These are phyloP conservation scores for Noctua fimbriata DNA, from an alignment of 2,888 invertebrate species.

Conservation along the genomic window DNA sequence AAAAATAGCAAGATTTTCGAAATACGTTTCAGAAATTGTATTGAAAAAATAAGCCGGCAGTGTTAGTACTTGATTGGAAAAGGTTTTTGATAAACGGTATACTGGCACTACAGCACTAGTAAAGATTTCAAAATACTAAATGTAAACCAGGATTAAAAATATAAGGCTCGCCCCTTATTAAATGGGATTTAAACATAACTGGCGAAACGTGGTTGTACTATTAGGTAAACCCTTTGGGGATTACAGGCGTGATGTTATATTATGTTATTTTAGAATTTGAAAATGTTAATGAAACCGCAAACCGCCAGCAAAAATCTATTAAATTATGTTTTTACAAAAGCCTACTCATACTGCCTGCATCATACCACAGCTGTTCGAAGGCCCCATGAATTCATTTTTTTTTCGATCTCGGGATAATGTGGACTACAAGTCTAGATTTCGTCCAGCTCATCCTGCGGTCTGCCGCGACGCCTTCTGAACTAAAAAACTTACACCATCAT, in stretches of 20 bases:
- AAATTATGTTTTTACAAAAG: background rate
- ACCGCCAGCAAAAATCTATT: conserved; percentile 8
- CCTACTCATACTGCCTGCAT: background rate
- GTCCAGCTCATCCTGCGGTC: background rate
- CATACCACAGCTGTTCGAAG: background rate
- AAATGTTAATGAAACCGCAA: background rate
- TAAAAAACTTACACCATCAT: conserved; percentile 42
- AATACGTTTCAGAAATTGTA: background rate
- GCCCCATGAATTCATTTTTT: background rate
- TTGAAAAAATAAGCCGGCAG: too few species aligned
- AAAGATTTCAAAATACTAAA: background rate
- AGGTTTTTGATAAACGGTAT: too few species aligned
- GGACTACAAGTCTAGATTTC: background rate
- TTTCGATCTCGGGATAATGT: background rate
- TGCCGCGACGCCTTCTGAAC: background rate
- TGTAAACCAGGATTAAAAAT: background rate
- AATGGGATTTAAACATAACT: too few species aligned
- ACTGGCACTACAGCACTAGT: too few species aligned
- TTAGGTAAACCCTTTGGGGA: too few species aligned
- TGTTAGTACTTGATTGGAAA: background rate
- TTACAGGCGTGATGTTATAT: too few species aligned
- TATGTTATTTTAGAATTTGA: background rate
- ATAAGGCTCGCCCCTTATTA: too few species aligned
- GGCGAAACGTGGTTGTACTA: too few species aligned
- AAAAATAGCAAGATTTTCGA: too few species aligned